Evolutionary conservation across 2,797 vertebrate genomes (phyloP).

Genomic region (Falco cherrug): DNA sequence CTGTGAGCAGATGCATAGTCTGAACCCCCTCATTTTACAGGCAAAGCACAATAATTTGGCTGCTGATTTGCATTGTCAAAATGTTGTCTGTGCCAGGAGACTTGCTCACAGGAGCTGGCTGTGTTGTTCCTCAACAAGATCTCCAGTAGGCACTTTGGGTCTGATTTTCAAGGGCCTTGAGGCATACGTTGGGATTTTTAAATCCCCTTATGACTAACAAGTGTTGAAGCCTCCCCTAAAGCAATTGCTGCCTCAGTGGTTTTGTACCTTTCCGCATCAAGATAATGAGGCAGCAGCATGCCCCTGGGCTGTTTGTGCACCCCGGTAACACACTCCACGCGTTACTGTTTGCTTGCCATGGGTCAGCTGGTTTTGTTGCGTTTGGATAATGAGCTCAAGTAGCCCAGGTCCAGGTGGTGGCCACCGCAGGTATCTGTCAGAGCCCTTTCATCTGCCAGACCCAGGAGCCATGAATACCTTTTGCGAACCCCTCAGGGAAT

Average conservation of each 20-base stretch:
- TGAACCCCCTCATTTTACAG: neutral
- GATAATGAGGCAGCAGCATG: neutral
- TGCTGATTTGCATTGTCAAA: neutral
- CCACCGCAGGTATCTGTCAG: neutral
- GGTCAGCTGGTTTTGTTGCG: neutral
- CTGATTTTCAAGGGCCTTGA: neutral
- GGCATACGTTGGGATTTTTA: neutral
- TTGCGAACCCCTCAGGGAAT: neutral
- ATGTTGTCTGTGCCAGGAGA: neutral
- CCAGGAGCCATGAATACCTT: neutral
- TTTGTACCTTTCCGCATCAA: neutral
- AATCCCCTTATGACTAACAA: neutral
- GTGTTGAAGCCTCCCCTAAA: neutral
- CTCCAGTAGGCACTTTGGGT: neutral
- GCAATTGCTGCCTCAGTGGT: neutral
- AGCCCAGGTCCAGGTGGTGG: neutral
- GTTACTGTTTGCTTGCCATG: neutral
- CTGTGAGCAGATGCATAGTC: neutral
- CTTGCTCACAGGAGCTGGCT: neutral
- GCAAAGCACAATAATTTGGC: neutral
- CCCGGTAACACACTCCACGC: fast-evolving
- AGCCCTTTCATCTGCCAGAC: neutral
- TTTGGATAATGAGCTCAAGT: neutral
- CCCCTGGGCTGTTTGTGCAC: neutral
- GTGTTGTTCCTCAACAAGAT: neutral